Conservation (phyloP, 2,888 invertebrate species). For the Oxystoma pomonae region DNA sequence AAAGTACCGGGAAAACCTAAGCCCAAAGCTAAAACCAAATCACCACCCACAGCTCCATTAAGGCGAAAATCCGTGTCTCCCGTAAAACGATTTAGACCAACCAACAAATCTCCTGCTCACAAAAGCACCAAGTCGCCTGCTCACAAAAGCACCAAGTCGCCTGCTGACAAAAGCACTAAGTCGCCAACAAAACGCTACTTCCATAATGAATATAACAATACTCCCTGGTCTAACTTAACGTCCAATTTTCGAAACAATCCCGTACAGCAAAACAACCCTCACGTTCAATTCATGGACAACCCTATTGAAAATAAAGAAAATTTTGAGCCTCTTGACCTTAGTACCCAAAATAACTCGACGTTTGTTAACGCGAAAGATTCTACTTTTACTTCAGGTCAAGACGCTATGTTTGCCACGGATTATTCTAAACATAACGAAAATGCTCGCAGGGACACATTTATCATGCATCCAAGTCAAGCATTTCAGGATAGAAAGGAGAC, state of each 20-base stretch:
- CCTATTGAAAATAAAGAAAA: background rate
- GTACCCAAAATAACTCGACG: background rate
- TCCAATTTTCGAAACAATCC: background rate
- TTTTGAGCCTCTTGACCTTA: background rate
- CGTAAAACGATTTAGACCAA: constrained; percentile 21
- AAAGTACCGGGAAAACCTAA: constrained; percentile 12
- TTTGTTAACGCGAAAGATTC: background rate
- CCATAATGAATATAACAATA: background rate
- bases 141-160: too few relatives aligned
- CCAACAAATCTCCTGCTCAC: constrained; percentile 1
- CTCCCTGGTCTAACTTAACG: background rate
- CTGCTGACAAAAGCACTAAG: too few relatives aligned
- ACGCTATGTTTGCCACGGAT: background rate
- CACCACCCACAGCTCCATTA: constrained; percentile 8
- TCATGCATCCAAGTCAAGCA: constrained; percentile 7
- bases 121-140: too few relatives aligned
- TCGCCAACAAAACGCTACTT: background rate
- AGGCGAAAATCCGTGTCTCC: constrained; percentile 21
- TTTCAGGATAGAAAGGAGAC: background rate
- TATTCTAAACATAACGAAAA: constrained; percentile 10
- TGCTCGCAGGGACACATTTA: constrained; percentile 11
- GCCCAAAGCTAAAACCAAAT: constrained; percentile 3
- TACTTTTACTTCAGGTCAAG: background rate
- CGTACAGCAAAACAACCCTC: background rate
- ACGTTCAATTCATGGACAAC: background rate